Evolutionary conservation across 2,888 invertebrate genomes (phyloP), one percentile per base, ranked within the genome.

Genomic region (Dysmachus trigonus): DNA sequence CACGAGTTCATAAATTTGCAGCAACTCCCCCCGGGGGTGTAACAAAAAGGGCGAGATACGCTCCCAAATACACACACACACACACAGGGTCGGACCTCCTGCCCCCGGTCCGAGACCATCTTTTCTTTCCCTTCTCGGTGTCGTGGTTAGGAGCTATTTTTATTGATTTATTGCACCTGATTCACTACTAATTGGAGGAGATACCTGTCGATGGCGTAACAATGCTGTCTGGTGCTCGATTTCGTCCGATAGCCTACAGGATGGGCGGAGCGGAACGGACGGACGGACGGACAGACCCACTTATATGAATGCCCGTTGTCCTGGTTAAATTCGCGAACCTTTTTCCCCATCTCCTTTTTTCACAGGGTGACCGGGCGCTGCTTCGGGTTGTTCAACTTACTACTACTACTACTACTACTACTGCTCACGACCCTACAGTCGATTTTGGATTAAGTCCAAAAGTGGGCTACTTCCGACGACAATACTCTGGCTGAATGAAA

Each of bases 1-100:
- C 86, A 86, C 86, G 51, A 86, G 87, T 88, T 89, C 88, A 89
- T 89, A 86, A 84, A 77, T 85, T 74, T 62, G 87, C 85, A 62
- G 71, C 33, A 87, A 87, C 87, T 87, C 87, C 86, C 87, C 86
- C 87, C 38, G 38, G 38, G 51, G 87, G 77, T 85, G 86, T 82
- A 81, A 47, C 81, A 62, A 81, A 62, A 81, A 31, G 51, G 31
- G 18, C 30, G 15, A 38, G n/a, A 76, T 22, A 73, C 8, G 8
- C 31, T 72, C 76, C 4, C 76, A 77, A 47, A 77, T 47, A 77
- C 76, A 13, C 76, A 77, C 77, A 77, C 77, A 77, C 15, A 41
- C 77, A 8, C 13, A 31, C 15, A 72, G 38, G 38, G 38, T 15
- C 47, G 62, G 62, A 62, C 62, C 27, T 22, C 62, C 62, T 62